phyloP scores from a whole-genome alignment of 2,888 invertebrate species.

The Pammene aurita region DNA sequence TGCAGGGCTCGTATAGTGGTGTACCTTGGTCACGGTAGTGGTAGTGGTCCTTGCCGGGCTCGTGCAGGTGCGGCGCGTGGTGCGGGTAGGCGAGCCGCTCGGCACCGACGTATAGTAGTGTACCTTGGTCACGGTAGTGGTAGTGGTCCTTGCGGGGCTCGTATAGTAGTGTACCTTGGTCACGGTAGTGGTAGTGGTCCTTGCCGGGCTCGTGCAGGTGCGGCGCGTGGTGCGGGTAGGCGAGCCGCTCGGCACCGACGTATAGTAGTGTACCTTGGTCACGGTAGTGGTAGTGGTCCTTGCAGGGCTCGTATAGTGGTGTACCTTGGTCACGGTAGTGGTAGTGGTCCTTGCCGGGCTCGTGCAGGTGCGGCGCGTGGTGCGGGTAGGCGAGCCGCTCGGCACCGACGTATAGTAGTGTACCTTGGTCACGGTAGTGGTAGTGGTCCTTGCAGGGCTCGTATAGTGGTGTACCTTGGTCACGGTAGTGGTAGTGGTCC shows the following conservation, averaged over 20 bases:
- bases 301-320: conserved; percentile 46
- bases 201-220: conserved; percentile 48
- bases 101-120: conserved; percentile 58
- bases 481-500: conserved; percentile 68
- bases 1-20: conserved; percentile 46
- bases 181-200: conserved; percentile 68
- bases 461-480: conserved; percentile 55
- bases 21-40: conserved; percentile 68
- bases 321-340: conserved; percentile 68
- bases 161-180: conserved; percentile 55
- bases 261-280: conserved; percentile 62
- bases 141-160: conserved; percentile 59
- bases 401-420: conserved; percentile 58
- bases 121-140: conserved; percentile 68
- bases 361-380: conserved; percentile 30
- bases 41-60: conserved; percentile 60
- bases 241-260: conserved; percentile 55
- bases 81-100: conserved; percentile 47
- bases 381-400: conserved; percentile 47
- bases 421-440: conserved; percentile 68
- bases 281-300: conserved; percentile 66
- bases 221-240: conserved; percentile 42
- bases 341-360: conserved; percentile 60
- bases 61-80: conserved; percentile 30
- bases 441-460: conserved; percentile 59